Conservation (phyloP, 2,888 invertebrate species). For the Diachrysia chrysitis region DNA sequence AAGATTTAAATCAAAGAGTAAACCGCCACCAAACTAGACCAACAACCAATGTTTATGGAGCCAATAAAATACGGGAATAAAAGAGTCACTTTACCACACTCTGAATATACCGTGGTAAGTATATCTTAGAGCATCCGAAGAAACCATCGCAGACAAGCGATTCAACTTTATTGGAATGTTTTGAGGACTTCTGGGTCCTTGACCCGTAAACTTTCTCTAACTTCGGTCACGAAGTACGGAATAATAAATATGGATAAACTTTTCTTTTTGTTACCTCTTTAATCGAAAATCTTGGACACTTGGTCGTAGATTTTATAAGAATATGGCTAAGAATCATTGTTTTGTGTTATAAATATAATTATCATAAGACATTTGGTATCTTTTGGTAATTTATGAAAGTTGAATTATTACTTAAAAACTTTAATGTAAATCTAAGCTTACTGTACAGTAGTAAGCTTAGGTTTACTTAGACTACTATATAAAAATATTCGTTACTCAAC, state of each 20-base stretch:
- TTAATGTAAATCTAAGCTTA: background rate
- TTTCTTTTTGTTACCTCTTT: slow-evolving; percentile 61
- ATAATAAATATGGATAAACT: slow-evolving; percentile 75
- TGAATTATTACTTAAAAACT: too few species aligned
- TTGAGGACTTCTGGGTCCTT: slow-evolving; percentile 72
- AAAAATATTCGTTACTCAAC: background rate
- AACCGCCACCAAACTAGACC: too few species aligned
- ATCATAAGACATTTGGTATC: too few species aligned
- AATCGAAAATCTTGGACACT: slow-evolving; percentile 49
- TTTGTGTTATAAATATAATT: background rate
- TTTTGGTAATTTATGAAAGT: too few species aligned
- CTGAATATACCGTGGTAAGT: slow-evolving; percentile 5
- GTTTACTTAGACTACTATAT: too few species aligned
- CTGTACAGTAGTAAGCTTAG: too few species aligned
- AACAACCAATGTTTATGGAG: too few species aligned
- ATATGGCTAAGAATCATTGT: slow-evolving; percentile 16
- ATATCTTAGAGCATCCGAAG: slow-evolving; percentile 20
- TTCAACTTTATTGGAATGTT: slow-evolving; percentile 70
- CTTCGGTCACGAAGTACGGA: slow-evolving; percentile 65
- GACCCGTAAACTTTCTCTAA: slow-evolving; percentile 79
- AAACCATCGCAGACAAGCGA: slow-evolving; percentile 35
- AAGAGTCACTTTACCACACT: too few species aligned
- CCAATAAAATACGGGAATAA: too few species aligned
- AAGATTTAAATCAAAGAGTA: too few species aligned
- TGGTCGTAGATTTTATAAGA: background rate